Evolutionary conservation across 2,888 invertebrate genomes (phyloP).

Genomic region (Ennomos fuscantarius): DNA sequence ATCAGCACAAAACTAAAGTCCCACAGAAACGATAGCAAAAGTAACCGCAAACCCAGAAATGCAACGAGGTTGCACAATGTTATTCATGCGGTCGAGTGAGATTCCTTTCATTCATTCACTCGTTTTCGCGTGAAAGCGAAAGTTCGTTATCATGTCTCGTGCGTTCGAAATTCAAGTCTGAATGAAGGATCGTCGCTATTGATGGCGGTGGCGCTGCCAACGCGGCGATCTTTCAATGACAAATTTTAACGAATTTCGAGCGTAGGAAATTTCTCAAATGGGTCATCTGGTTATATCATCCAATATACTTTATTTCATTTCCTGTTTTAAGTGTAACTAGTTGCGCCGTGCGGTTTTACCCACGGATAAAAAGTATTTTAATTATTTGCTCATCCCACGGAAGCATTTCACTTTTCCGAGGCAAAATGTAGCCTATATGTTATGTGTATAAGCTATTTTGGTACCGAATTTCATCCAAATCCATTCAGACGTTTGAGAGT

Average conservation of each 20-base stretch:
- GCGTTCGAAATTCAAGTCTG: slow-evolving; percentile 40
- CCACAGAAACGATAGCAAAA: slow-evolving; percentile 35
- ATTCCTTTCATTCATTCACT: slow-evolving; percentile 47
- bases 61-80: slow-evolving; percentile 49
- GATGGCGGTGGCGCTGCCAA: neutral
- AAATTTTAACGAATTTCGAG: slow-evolving; percentile 6
- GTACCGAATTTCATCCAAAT: too few species aligned
- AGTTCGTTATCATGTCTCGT: slow-evolving; percentile 40
- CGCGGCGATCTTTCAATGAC: slow-evolving; percentile 1
- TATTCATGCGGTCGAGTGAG: slow-evolving; percentile 43
- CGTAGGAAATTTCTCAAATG: neutral
- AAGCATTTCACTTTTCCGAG: too few species aligned
- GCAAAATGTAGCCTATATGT: too few species aligned
- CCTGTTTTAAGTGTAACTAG: too few species aligned
- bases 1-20: slow-evolving; percentile 7
- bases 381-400: too few species aligned
- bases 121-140: slow-evolving; percentile 44
- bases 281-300: neutral
- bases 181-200: slow-evolving; percentile 9
- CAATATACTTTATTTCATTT: neutral
- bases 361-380: too few species aligned
- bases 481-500: too few species aligned
- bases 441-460: too few species aligned
- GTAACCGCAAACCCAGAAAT: slow-evolving; percentile 37
- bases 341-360: too few species aligned